Conservation (phyloP, 1,140 invertebrate species). For the Ericerus pela region DNA sequence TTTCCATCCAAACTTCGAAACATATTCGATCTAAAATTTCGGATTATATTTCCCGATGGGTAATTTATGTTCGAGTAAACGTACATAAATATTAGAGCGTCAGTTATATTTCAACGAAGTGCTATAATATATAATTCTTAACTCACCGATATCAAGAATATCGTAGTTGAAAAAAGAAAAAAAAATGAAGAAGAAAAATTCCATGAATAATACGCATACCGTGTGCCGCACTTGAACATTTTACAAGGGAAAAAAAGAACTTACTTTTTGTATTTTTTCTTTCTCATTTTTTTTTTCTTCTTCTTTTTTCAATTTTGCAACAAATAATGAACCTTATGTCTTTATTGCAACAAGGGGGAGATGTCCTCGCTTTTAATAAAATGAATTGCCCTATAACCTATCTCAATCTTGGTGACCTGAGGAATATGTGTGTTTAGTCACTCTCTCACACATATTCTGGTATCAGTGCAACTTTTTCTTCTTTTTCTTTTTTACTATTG, state of each 20-base stretch:
- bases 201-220: constrained; percentile 12
- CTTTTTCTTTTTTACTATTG: not conserved
- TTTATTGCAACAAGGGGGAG: constrained; percentile 11
- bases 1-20: not conserved
- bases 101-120: constrained; percentile 8
- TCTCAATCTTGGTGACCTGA: constrained; percentile 11
- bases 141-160: constrained; percentile 5
- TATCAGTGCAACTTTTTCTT: not conserved
- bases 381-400: constrained; percentile 12
- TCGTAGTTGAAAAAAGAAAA: constrained; percentile 2
- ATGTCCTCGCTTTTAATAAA: constrained; percentile 12
- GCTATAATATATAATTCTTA: constrained; percentile 8
- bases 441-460: not conserved
- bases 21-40: constrained; percentile 4
- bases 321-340: constrained; percentile 11
- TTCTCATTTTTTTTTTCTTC: no score
- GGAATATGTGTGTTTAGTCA: constrained; percentile 4
- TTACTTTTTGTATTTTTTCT: no score
- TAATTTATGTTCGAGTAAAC: not conserved
- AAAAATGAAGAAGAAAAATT: constrained; percentile 5
- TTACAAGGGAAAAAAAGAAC: not conserved
- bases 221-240: not conserved
- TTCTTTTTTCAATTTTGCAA: constrained; percentile 9
- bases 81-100: not conserved
- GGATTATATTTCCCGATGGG: constrained; percentile 11